phyloP scores from a whole-genome alignment of 2,888 invertebrate genomes.

The Acanthosepion lycidas region DNA sequence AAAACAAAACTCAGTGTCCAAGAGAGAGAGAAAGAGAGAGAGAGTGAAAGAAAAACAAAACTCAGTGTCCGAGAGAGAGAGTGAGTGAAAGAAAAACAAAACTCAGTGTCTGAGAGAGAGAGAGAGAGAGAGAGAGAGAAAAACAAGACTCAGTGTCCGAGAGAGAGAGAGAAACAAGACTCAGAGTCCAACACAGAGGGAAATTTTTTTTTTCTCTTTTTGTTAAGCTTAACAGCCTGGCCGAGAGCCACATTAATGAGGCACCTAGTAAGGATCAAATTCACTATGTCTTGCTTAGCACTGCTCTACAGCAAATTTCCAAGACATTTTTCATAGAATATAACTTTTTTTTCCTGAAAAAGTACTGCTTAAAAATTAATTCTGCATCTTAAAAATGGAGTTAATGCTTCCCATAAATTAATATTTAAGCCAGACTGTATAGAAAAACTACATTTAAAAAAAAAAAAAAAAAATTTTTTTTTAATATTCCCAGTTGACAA shows the following conservation, averaged over 20 bases:
- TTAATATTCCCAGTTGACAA: not conserved
- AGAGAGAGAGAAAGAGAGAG: no score
- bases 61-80: not conserved
- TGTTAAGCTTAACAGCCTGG: not conserved
- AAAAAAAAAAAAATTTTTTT: no score
- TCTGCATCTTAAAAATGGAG: not conserved
- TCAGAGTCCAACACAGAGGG: not conserved
- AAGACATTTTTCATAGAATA: not conserved
- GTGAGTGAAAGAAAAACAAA: no score
- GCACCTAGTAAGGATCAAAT: not conserved
- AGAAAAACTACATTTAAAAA: no score
- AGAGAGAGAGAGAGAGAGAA: no score
- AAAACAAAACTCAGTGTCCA: no score
- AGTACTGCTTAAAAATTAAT: not conserved
- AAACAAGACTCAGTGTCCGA: no score
- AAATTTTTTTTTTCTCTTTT: not conserved
- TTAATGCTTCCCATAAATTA: not conserved
- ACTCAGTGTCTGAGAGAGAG: not conserved
- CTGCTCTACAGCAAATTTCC: not conserved
- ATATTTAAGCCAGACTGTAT: not conserved
- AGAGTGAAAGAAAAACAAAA: not conserved
- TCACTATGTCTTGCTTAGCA: not conserved
- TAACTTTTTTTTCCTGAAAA: not conserved
- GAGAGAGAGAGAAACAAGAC: not conserved
- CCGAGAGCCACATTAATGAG: not conserved